phyloP scores from a whole-genome alignment of 2,797 vertebrate genomes.

The Pteronotus mesoamericanus region DNA sequence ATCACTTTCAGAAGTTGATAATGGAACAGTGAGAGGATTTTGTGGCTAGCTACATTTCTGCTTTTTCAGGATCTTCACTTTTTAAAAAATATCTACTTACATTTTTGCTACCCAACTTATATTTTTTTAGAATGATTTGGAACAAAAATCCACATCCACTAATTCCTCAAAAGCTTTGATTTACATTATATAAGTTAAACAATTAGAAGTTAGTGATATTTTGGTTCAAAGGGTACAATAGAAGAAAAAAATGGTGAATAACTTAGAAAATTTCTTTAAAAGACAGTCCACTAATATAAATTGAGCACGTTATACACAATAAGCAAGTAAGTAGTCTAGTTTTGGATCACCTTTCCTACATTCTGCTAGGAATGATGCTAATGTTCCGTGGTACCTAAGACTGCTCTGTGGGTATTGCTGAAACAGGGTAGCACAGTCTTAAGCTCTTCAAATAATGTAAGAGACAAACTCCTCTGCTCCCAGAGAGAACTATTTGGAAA shows the following conservation, averaged over 20 bases:
- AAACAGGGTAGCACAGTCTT: not conserved
- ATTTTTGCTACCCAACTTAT: not conserved
- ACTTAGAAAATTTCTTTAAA: not conserved
- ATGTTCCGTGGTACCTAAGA: not conserved
- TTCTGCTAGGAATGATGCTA: not conserved
- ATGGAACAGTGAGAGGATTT: not conserved
- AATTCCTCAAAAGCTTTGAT: not conserved
- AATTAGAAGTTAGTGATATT: not conserved
- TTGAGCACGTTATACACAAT: too few relatives aligned
- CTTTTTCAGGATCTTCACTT: not conserved
- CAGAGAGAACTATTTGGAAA: not conserved
- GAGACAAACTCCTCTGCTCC: not conserved
- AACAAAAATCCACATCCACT: not conserved
- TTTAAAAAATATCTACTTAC: not conserved
- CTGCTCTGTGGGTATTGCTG: not conserved
- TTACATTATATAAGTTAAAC: not conserved
- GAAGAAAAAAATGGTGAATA: not conserved
- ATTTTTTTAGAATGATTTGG: not conserved
- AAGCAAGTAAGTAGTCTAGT: not conserved
- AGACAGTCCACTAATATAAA: not conserved
- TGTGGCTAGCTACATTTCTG: not conserved
- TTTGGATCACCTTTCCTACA: not conserved
- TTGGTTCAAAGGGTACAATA: not conserved
- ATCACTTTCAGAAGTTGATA: not conserved
- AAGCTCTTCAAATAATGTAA: not conserved